Base-by-base conservation (phyloP, 2,888 invertebrate genomes). In the Noctua janthina region DNA sequence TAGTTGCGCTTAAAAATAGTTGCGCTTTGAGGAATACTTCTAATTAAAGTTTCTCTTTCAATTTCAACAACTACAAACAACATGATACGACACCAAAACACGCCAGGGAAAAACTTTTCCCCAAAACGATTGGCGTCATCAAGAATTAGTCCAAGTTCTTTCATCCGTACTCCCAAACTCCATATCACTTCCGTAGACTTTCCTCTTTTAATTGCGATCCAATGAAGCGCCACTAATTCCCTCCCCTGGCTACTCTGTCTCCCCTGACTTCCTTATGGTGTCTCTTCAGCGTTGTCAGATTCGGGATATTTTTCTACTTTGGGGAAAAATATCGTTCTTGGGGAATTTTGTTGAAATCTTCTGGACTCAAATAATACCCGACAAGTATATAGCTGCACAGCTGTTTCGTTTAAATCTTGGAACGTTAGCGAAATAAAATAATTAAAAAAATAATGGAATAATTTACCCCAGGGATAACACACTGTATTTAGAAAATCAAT, bases 201-300 rank as follows among this genome's bases (percentile, higher is more conserved):
- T 88, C 92, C 92, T 92, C 94, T 94, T 96, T 96, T 96, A 96
- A 96, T 96, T 96, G 96, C 95, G 94, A 93, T 93, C 94, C 96
- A 94, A 96, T 96, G 96, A 95, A 96, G 94, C 96, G 94, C 83
- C 90, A 80, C 94, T 96, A 96, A 96, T 95, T 93, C 94, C 93
- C 90, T 89, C 92, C 91, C 85, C 73, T 84, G 85, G 1, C 83
- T 78, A 81, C 77, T 76, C 72, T 64, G 73, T 69, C 79, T 43
- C 39, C 73, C 70, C 59, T 74, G 71, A 66, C 75, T 49, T 73
- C 78, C 72, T 74, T 71, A 66, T 76, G 35, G 71, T n/a, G 54
- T 73, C n/a, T 62, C 74, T 54, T 59, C 11, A 70, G 43, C 10
- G 29, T 54, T 70, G 51, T 15, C 4, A 8, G 68, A 4, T 17